Evolutionary conservation across 2,888 invertebrate genomes (phyloP).

Genomic region (Buathra laborator): DNA sequence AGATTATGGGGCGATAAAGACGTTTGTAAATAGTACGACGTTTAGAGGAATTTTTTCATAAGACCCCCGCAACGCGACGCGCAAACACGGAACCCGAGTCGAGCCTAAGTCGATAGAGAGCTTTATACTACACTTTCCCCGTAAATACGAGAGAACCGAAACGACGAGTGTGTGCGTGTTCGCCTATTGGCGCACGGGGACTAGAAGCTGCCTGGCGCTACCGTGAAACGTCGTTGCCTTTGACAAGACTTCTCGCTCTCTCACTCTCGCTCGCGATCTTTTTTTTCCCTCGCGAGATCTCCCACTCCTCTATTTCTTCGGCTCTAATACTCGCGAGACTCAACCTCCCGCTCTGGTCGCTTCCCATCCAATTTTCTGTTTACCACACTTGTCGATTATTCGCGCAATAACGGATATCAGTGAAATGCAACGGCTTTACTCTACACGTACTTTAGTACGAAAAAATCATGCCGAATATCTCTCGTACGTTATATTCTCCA

Average conservation of each 20-base stretch:
- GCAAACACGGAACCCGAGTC: neutral
- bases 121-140: constrained; percentile 56
- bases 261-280: neutral
- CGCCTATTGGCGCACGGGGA: constrained; percentile 69
- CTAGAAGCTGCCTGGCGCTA: constrained; percentile 76
- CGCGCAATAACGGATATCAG: neutral
- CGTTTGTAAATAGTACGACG: neutral
- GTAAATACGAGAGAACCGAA: constrained; percentile 54
- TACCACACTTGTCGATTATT: constrained; percentile 24
- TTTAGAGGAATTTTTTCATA: neutral
- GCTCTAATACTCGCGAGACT: constrained; percentile 3
- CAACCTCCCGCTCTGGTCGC: constrained; percentile 27
- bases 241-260: constrained; percentile 71
- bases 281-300: constrained; percentile 6
- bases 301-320: constrained; percentile 23
- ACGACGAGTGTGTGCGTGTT: constrained; percentile 51
- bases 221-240: constrained; percentile 75
- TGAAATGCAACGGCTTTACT: neutral
- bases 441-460: neutral
- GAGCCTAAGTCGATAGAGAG: constrained; percentile 47
- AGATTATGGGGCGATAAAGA: constrained; percentile 7
- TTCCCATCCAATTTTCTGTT: constrained; percentile 27
- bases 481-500: too few relatives aligned
- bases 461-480: neutral
- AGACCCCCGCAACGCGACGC: constrained; percentile 31